Conservation (phyloP, 2,797 vertebrate genomes). For the Melanotaenia nigrans region DNA sequence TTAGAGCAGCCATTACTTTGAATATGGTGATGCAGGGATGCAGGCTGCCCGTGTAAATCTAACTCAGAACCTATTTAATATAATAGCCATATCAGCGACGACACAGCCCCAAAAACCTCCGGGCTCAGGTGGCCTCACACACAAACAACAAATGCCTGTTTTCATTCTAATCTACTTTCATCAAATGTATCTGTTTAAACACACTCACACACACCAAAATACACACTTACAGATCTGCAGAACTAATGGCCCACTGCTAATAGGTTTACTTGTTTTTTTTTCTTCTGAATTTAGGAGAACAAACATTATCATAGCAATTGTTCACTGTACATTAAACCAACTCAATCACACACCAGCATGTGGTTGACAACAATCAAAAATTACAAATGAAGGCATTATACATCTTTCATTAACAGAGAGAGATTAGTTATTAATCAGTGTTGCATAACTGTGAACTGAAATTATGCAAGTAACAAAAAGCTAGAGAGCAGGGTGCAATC, state of each 20-base stretch:
- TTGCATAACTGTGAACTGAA: constrained; percentile 6
- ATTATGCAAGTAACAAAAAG: neutral
- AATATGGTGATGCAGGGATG: constrained; percentile 66
- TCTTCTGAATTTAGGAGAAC: constrained; percentile 41
- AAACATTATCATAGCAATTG: constrained; percentile 28
- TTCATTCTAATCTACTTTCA: constrained; percentile 62
- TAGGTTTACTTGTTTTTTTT: constrained; percentile 49
- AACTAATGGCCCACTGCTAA: constrained; percentile 48
- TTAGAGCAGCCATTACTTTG: constrained; percentile 70
- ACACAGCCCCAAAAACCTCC: constrained; percentile 35
- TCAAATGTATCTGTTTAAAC: constrained; percentile 34
- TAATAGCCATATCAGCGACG: constrained; percentile 62
- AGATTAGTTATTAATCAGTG: constrained; percentile 7
- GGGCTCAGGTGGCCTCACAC: constrained; percentile 71
- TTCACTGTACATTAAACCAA: constrained; percentile 41
- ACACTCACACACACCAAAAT: constrained; percentile 4
- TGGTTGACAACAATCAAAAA: constrained; percentile 25
- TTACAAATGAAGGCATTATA: constrained; percentile 42
- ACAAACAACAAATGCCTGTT: constrained; percentile 36
- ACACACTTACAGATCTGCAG: constrained; percentile 30
- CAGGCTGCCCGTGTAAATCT: constrained; percentile 56
- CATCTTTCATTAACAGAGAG: constrained; percentile 18
- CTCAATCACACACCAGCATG: constrained; percentile 32
- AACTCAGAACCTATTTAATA: constrained; percentile 66
- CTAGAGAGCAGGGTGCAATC: constrained; percentile 1